A percentile compares a stretch with the other conserved stretches of the same genome.
phyloP scores from a whole-genome alignment of 2,797 vertebrate species.

The Chaunax sp. region DNA sequence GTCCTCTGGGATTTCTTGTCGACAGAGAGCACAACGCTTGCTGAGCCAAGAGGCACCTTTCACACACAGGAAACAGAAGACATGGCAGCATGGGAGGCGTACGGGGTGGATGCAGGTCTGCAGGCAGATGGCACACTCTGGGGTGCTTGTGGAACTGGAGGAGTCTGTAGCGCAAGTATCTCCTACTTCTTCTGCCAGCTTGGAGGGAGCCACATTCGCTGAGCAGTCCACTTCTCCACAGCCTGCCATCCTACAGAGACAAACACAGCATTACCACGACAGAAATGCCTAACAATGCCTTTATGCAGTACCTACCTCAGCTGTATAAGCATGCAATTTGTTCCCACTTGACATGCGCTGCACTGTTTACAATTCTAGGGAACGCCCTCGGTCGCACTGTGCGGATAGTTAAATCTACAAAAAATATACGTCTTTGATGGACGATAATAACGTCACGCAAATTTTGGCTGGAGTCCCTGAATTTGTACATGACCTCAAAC shows the following conservation, averaged over 20 bases:
- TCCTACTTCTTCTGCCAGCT: conserved; percentile 79
- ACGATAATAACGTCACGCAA: too few species aligned
- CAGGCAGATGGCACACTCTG: conserved; percentile 96
- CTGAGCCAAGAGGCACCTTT: conserved; percentile 99
- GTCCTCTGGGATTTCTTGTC: conserved; percentile 96
- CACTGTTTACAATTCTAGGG: conserved; percentile 17
- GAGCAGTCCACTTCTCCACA: conserved; percentile 90
- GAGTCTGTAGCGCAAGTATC: conserved; percentile 65
- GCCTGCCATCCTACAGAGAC: conserved; percentile 90
- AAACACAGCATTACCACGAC: neutral
- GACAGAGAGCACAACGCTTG: conserved; percentile 94
- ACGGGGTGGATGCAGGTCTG: conserved; percentile 96
- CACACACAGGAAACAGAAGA: conserved; percentile 97
- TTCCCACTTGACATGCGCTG: neutral
- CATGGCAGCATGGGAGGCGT: conserved; percentile 93
- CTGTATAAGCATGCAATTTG: neutral
- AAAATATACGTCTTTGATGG: too few species aligned
- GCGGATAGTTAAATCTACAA: neutral
- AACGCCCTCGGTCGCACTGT: conserved; percentile 31
- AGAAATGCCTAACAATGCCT: too few species aligned
- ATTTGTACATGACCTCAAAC: neutral
- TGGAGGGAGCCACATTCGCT: conserved; percentile 86
- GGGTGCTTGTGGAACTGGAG: conserved; percentile 77
- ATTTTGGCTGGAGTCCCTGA: too few species aligned
- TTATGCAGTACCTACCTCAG: too few species aligned